Percentiles rank a stretch among this genome's conserved stretches.
phyloP scores from a whole-genome alignment of 2,888 invertebrate genomes.

The Escarpia spicata region DNA sequence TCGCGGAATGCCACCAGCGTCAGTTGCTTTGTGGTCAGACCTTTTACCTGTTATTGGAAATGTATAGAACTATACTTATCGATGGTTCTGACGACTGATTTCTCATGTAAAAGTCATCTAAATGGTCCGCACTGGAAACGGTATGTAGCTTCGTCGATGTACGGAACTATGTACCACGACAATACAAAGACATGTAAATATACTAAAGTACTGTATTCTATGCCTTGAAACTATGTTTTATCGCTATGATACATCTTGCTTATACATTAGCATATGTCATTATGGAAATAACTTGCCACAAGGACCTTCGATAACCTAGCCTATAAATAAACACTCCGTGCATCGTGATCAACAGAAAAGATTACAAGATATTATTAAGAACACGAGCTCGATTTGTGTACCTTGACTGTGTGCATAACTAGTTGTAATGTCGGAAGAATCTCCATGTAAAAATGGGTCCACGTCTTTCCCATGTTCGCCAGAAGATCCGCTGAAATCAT shows the following conservation, averaged over 20 bases:
- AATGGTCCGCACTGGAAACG: too few relatives aligned
- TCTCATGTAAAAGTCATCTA: background rate
- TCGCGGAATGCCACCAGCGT: conserved; percentile 55
- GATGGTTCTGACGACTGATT: background rate
- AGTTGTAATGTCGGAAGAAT: conserved; percentile 53
- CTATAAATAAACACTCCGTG: background rate
- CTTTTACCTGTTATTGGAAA: conserved; percentile 44
- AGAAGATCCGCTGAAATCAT: conserved; percentile 41
- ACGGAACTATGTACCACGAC: too few relatives aligned
- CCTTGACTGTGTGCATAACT: conserved; percentile 51
- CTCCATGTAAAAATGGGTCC: conserved; percentile 54
- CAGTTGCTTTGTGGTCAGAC: conserved; percentile 47
- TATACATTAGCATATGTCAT: too few relatives aligned
- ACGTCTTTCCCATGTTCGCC: conserved; percentile 51
- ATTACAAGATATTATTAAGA: background rate
- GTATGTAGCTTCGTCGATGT: too few relatives aligned
- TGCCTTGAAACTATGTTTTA: too few relatives aligned
- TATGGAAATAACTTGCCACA: background rate
- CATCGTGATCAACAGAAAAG: too few relatives aligned
- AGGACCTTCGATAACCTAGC: background rate
- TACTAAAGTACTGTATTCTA: too few relatives aligned
- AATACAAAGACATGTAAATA: too few relatives aligned
- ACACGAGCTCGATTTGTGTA: conserved; percentile 26
- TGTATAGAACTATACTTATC: background rate
- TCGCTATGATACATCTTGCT: too few relatives aligned